These are phyloP conservation scores for Sebastiscus albofasciatus DNA, from an alignment of 2,797 vertebrate genomes.

Conservation along the genomic window DNA sequence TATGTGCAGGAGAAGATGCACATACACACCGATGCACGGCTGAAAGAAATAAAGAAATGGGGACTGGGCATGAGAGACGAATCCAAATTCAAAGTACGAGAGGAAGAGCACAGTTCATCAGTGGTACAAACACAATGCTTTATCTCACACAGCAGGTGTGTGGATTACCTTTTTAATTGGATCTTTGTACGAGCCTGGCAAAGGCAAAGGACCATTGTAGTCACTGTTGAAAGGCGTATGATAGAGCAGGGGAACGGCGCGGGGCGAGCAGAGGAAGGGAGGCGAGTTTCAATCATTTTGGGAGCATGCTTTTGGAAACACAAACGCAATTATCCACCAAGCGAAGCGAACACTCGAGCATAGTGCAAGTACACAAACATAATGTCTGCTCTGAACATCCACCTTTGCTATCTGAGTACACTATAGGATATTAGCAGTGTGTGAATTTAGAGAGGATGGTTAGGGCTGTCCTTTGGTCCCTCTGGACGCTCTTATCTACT, in stretches of 20 bases:
- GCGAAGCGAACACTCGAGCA: background rate
- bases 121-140: slow-evolving; percentile 36
- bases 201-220: slow-evolving; percentile 45
- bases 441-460: background rate
- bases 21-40: background rate
- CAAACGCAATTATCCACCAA: slow-evolving; percentile 36
- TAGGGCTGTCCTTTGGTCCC: background rate
- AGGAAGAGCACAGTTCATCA: slow-evolving; percentile 38
- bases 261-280: slow-evolving; percentile 2
- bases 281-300: slow-evolving; percentile 27
- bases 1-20: background rate
- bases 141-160: slow-evolving; percentile 61
- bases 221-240: slow-evolving; percentile 24
- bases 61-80: background rate
- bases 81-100: slow-evolving; percentile 14
- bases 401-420: background rate
- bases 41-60: background rate
- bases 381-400: background rate
- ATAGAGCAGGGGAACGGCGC: slow-evolving; percentile 23
- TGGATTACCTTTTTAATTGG: slow-evolving; percentile 68
- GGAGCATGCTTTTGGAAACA: slow-evolving; percentile 27
- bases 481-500: slow-evolving; percentile 4
- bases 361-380: background rate
- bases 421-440: slow-evolving; percentile 10
- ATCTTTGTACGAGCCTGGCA: slow-evolving; percentile 38